Evolutionary conservation across 2,888 invertebrate genomes (phyloP).

Genomic region (Meteorus cinctellus): DNA sequence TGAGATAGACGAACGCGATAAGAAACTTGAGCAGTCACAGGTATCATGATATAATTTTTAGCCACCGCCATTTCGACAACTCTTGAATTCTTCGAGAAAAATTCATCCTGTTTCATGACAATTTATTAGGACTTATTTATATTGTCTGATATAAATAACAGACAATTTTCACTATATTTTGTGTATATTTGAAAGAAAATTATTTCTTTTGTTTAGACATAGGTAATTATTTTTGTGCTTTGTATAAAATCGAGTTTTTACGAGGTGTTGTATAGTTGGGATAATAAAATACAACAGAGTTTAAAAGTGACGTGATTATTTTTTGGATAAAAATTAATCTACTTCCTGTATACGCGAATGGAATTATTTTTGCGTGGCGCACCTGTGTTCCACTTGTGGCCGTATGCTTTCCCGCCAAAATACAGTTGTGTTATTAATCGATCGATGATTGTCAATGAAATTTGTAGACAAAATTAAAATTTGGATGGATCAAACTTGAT

Average conservation of each 20-base stretch:
- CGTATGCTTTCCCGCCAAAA: not conserved
- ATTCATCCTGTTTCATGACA: no score
- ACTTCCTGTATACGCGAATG: constrained; percentile 5
- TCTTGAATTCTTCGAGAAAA: no score
- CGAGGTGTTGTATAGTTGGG: not conserved
- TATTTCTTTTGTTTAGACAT: not conserved
- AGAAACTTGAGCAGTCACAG: not conserved
- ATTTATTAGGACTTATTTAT: no score
- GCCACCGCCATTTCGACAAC: no score
- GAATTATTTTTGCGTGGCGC: not conserved
- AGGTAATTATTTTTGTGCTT: not conserved
- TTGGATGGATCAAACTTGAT: not conserved
- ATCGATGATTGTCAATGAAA: no score
- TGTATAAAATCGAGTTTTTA: not conserved
- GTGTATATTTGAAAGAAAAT: not conserved
- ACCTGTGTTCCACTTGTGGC: not conserved
- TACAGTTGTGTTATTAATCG: no score
- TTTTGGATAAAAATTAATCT: constrained; percentile 1
- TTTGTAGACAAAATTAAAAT: no score
- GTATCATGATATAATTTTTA: not conserved
- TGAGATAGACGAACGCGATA: not conserved
- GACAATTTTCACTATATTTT: not conserved
- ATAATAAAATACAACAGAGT: not conserved
- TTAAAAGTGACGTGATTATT: not conserved
- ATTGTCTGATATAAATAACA: no score